These are phyloP conservation scores for Leptobrachium leishanense DNA, from an alignment of 2,113 vertebrate genomes.

Conservation along the genomic window DNA sequence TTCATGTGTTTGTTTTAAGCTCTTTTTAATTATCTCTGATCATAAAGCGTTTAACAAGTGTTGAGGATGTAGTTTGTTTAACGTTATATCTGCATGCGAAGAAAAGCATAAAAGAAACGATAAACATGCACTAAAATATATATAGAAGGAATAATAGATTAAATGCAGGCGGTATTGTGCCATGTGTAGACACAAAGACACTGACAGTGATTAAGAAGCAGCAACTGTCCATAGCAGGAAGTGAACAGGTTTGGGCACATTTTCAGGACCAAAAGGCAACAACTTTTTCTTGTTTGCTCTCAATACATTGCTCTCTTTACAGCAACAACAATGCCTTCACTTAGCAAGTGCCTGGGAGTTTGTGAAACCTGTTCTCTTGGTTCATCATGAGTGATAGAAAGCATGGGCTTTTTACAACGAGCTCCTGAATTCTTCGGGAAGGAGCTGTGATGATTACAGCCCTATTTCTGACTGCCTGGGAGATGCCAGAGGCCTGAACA, in stretches of 20 bases:
- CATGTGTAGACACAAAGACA: fast-evolving
- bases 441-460: background rate
- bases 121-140: too few species aligned
- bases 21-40: too few species aligned
- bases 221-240: slow-evolving; percentile 45
- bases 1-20: too few species aligned
- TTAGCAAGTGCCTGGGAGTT: background rate
- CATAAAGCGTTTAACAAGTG: too few species aligned
- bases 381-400: background rate
- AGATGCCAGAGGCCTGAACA: slow-evolving; percentile 13
- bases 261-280: too few species aligned
- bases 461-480: background rate
- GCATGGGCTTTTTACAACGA: background rate
- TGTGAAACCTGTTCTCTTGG: too few species aligned
- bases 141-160: too few species aligned
- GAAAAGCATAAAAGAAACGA: too few species aligned
- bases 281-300: too few species aligned
- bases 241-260: slow-evolving; percentile 58
- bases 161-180: too few species aligned
- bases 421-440: background rate
- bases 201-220: slow-evolving; percentile 37
- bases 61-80: too few species aligned
- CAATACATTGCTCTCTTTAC: slow-evolving; percentile 19
- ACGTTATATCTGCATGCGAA: too few species aligned
- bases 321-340: background rate